Conservation (phyloP, 2,888 invertebrate genomes). For the Sepioteuthis lessoniana region DNA sequence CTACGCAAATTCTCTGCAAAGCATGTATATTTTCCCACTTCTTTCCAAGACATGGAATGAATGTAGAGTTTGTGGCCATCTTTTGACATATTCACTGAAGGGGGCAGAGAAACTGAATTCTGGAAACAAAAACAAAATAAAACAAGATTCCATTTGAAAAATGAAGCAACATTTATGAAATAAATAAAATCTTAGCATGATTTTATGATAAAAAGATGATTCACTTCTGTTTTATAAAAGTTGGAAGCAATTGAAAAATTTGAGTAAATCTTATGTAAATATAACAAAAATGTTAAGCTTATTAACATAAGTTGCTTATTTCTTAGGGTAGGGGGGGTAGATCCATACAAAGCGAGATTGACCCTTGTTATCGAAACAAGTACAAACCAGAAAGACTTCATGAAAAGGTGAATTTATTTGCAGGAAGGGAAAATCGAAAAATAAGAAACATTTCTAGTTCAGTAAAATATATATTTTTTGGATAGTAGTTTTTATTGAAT, state of each 20-base stretch:
- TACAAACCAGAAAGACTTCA: too few relatives aligned
- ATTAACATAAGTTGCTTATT: too few relatives aligned
- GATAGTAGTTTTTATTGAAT: too few relatives aligned
- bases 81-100: conserved; percentile 55
- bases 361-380: too few relatives aligned
- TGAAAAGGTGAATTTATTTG: too few relatives aligned
- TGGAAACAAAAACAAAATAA: conserved; percentile 51
- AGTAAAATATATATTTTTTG: too few relatives aligned
- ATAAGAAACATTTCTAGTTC: too few relatives aligned
- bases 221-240: not conserved
- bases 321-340: too few relatives aligned
- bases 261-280: not conserved
- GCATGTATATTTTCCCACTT: conserved; percentile 67
- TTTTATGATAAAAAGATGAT: not conserved
- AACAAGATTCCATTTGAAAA: not conserved
- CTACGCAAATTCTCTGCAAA: conserved; percentile 62
- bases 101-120: conserved; percentile 59
- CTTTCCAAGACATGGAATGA: conserved; percentile 58
- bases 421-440: too few relatives aligned
- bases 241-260: not conserved
- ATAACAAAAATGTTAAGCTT: too few relatives aligned
- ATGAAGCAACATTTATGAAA: not conserved
- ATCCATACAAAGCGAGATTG: too few relatives aligned
- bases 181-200: not conserved
- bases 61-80: conserved; percentile 55